Percentiles rank a stretch among this genome's conserved stretches.
phyloP scores from a whole-genome alignment of 2,797 vertebrate genomes.

The Acipenser ruthenus region DNA sequence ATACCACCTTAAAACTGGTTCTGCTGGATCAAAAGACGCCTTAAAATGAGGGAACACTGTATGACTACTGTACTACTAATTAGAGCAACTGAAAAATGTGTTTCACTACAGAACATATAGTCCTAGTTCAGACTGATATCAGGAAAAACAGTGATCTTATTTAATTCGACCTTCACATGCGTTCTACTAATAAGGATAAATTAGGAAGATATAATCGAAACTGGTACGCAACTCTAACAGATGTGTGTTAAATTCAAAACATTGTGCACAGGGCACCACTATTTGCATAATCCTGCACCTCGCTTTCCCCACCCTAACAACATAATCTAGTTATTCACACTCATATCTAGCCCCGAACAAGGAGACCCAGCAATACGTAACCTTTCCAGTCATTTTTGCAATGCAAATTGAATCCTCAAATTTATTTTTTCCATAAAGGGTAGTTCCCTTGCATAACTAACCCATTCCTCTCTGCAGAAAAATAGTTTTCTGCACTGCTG shows the following conservation, averaged over 20 bases:
- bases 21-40: too few relatives aligned
- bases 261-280: constrained; percentile 65
- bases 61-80: too few relatives aligned
- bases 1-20: too few relatives aligned
- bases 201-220: constrained; percentile 62
- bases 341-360: constrained; percentile 66
- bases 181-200: constrained; percentile 56
- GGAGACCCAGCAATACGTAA: constrained; percentile 58
- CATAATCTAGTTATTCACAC: constrained; percentile 78
- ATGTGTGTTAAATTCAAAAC: constrained; percentile 79
- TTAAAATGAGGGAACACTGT: too few relatives aligned
- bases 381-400: constrained; percentile 47
- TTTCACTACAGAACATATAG: too few relatives aligned
- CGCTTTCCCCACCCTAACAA: constrained; percentile 74
- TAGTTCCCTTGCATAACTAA: too few relatives aligned
- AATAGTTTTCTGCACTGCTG: too few relatives aligned
- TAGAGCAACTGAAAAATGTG: too few relatives aligned
- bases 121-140: constrained; percentile 27
- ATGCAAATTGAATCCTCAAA: too few relatives aligned
- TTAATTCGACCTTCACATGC: constrained; percentile 70
- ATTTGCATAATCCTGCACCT: constrained; percentile 81
- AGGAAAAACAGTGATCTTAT: constrained; percentile 65
- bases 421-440: too few relatives aligned
- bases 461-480: too few relatives aligned
- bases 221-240: constrained; percentile 73